Percentiles rank a stretch among this genome's conserved stretches.
Conservation (phyloP, 1,140 invertebrate species). For the Drosophila paulistorum region DNA sequence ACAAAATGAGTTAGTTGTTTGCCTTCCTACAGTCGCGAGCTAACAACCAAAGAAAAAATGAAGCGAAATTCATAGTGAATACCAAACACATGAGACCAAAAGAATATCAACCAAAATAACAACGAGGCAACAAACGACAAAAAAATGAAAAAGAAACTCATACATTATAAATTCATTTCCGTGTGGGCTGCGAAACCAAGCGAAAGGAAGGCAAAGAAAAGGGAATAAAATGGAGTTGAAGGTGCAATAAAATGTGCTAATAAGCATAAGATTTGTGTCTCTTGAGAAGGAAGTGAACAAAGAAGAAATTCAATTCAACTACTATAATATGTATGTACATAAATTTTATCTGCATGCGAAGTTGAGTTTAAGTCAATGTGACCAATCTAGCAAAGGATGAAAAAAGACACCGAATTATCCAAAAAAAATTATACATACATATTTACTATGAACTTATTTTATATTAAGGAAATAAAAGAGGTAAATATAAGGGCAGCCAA, state of each 20-base stretch:
- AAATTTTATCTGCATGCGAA: slow-evolving; percentile 13
- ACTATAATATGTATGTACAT: slow-evolving; percentile 9
- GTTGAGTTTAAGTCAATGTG: slow-evolving; percentile 11
- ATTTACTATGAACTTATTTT: no score
- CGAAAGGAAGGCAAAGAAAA: slow-evolving; percentile 9
- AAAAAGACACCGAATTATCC: no score
- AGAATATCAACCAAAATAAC: slow-evolving; percentile 17
- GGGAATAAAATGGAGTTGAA: slow-evolving; percentile 50
- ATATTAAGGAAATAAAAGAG: no score
- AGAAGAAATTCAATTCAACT: background rate
- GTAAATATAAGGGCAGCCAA: no score
- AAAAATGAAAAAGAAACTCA: slow-evolving; percentile 44
- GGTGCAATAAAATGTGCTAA: slow-evolving; percentile 72
- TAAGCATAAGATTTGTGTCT: slow-evolving; percentile 64
- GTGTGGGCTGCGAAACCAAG: slow-evolving; percentile 27
- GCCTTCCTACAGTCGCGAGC: slow-evolving; percentile 31
- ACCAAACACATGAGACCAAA: slow-evolving; percentile 31
- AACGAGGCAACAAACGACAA: slow-evolving; percentile 29
- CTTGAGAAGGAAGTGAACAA: slow-evolving; percentile 1
- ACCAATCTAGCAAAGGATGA: background rate
- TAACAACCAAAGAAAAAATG: background rate
- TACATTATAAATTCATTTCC: slow-evolving; percentile 79
- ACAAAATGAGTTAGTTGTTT: slow-evolving; percentile 79
- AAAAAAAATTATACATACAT: no score
- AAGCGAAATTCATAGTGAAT: slow-evolving; percentile 14